Evolutionary conservation across 2,113 vertebrate genomes (phyloP), one percentile per base, ranked within the genome.

Genomic region (zebrafish (Danio rerio)): DNA sequence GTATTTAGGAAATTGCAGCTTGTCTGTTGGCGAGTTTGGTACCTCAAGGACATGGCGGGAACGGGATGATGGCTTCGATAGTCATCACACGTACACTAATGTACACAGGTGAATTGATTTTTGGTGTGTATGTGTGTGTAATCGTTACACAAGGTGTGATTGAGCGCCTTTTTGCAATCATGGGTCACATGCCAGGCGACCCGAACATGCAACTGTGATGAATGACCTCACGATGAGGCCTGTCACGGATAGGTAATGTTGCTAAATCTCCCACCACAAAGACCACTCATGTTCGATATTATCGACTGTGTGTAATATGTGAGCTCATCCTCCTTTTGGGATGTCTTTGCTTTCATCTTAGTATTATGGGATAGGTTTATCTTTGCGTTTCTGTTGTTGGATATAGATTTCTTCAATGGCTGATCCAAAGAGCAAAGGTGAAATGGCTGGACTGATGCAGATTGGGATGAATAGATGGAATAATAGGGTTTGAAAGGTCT

Each of bases 161-260:
- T 21, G 76, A 82, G 47, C 50, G 21, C 43, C 77, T 83, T 73
- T 85, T 63, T 85, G 62, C 72, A 81, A 69, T 81, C 78, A 81
- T 9, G 80, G 81, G 87, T 82, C 62, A 31, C n/a, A 16, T 65
- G 68, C 52, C 80, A 58, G 12, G 43, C 70, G 81, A 82, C 82
- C 70, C 69, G 55, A 63, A 65, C 77, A 72, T 69, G 82, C 82
- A 42, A 11, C 82, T 11, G 0, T 91, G 87, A 91, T 88, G 21
- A 87, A 91, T 91, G 86, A 89, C 85, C 87, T 63, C 70, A 85
- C 76, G 18, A 66, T 40, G 62, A 62, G 68, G 31, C 69, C 62
- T 52, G 85, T 88, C 87, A 75, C 83, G 78, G 81, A 52, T 82
- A 76, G 74, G 84, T 84, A 77, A n/a, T 4, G 81, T 5, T 80